Percentiles rank a stretch among this genome's conserved stretches.
These are phyloP conservation scores for Mirza zaza DNA, from an alignment of 2,113 vertebrate genomes.

Conservation along the genomic window DNA sequence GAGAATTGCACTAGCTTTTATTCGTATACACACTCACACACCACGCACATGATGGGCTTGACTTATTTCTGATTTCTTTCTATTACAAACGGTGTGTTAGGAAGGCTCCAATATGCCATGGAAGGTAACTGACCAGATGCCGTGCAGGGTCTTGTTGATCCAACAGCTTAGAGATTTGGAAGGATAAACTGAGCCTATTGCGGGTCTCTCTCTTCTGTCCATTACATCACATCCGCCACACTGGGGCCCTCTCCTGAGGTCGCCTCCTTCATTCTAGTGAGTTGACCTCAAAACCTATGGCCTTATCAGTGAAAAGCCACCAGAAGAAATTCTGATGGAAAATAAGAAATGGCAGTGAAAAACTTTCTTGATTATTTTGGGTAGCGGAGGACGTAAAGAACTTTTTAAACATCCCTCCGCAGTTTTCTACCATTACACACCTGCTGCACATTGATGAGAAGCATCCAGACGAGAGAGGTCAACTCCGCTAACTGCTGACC, in stretches of 20 bases:
- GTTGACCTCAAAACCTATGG: background rate
- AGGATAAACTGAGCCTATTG: background rate
- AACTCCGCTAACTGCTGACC: background rate
- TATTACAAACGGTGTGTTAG: background rate
- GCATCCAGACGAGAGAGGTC: background rate
- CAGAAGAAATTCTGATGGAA: constrained; percentile 28
- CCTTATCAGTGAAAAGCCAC: background rate
- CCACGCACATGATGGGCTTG: background rate
- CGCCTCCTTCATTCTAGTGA: constrained; percentile 8
- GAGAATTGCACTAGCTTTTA: background rate
- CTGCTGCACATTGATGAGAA: background rate
- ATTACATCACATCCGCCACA: background rate
- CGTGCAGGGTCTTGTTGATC: background rate
- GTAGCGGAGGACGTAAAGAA: background rate
- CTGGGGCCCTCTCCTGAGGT: background rate
- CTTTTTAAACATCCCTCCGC: background rate
- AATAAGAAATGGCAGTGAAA: background rate
- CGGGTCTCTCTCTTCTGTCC: background rate
- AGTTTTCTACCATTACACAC: background rate
- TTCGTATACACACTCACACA: background rate
- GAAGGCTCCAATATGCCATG: background rate
- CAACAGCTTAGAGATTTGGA: background rate
- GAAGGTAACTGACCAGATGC: background rate
- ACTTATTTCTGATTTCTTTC: background rate
- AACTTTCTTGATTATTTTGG: background rate